Evolutionary conservation across 2,113 vertebrate genomes (phyloP), one percentile per base, ranked within the genome.

Genomic region (Salvelinus alpinus): DNA sequence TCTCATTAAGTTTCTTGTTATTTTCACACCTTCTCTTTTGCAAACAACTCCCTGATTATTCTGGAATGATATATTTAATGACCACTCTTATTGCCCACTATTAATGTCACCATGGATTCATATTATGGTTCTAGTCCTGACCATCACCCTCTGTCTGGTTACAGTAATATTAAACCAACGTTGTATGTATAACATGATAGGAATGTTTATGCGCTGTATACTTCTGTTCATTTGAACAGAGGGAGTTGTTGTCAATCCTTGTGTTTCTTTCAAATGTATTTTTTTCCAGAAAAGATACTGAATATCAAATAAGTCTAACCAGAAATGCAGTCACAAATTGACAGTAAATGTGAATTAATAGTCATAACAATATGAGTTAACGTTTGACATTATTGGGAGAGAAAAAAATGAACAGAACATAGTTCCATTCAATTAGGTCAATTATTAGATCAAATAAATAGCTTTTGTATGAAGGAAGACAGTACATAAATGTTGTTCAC

Each of bases 401-500:
- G 5, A 76, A 24, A 60, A 64, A 27, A 47, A 71, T 38, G 78
- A 69, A 48, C 0, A 62, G 2, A 76, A 79, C 60, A 25, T 11
- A 44, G 38, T 71, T 76, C 48, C 68, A 67, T 38, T 65, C 31
- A 22, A 57, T 34, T 22, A 87, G 75, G 70, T 69, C 72, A 77
- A 54, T 44, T 12, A 44, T 12, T 44, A 44, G 38, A 12, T 11
- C 38, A 44, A 44, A 76, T 3, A 59, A 59, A 54, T 12, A 27
- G 80, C 79, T 82, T 87, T 86, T 83, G 82, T 87, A 86, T 0
- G 82, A 88, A 81, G 92, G 94, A 95, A 95, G 94, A 95, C 92
- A 67, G 81, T 77, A 87, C 90, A 87, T 44, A n/a, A 44, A 69
- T 84, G 84, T 88, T 89, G 86, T 92, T 88, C 75, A 64, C 51